Evolutionary conservation across 2,888 invertebrate genomes (phyloP).

Genomic region (Drosophila affinis): DNA sequence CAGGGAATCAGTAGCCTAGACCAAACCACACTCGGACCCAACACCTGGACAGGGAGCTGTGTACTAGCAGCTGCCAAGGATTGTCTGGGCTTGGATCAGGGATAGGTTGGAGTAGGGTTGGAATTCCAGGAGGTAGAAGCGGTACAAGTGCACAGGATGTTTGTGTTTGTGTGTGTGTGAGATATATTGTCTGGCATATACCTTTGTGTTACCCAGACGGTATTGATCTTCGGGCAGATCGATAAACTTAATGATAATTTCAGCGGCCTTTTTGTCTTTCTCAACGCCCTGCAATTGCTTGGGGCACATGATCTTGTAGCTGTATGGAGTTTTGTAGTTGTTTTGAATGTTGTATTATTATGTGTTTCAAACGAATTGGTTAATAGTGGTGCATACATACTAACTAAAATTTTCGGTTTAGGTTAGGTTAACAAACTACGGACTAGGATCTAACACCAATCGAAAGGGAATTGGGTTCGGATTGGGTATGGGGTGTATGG

Average conservation of each 20-base stretch:
- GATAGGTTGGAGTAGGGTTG: neutral
- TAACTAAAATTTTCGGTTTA: slow-evolving; percentile 33
- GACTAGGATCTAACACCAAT: slow-evolving; percentile 56
- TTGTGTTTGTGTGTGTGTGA: slow-evolving; percentile 21
- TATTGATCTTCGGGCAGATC: slow-evolving; percentile 96
- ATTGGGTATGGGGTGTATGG: neutral
- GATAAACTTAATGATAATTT: slow-evolving; percentile 91
- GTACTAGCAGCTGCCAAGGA: slow-evolving; percentile 59
- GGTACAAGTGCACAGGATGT: slow-evolving; percentile 14
- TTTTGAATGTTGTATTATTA: slow-evolving; percentile 49
- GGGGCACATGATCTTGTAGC: slow-evolving; percentile 99
- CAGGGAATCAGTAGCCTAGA: neutral
- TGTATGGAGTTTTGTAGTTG: slow-evolving; percentile 85
- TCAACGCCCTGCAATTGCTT: slow-evolving; percentile 86
- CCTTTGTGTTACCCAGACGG: slow-evolving; percentile 98
- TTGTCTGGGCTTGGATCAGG: slow-evolving; percentile 16
- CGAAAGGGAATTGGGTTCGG: neutral
- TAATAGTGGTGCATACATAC: slow-evolving; percentile 43
- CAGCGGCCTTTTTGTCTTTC: slow-evolving; percentile 88
- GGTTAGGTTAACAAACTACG: slow-evolving; percentile 39
- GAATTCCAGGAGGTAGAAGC: slow-evolving; percentile 12
- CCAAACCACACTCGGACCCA: neutral
- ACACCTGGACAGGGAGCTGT: slow-evolving; percentile 37
- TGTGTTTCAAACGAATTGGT: slow-evolving; percentile 43
- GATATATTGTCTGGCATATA: slow-evolving; percentile 85